These are phyloP conservation scores for Abrostola tripartita DNA, from an alignment of 2,888 invertebrate genomes.

Conservation along the genomic window DNA sequence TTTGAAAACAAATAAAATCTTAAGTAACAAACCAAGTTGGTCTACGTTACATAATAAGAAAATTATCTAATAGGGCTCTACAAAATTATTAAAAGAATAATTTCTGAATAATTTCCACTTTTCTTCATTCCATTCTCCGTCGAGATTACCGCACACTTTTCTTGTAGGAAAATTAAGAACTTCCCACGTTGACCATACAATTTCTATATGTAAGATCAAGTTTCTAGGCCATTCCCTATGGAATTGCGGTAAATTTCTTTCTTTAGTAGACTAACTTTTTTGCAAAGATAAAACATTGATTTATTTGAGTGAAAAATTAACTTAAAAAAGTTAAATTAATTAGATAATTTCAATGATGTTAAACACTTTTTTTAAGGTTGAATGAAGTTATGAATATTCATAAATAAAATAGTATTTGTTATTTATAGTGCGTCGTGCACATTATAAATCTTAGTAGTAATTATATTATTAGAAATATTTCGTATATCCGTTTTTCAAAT, in stretches of 20 bases:
- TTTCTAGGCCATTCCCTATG: slow-evolving; percentile 3
- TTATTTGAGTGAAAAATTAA: neutral
- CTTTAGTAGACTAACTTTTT: neutral
- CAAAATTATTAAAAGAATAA: no score
- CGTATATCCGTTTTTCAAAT: slow-evolving; percentile 33
- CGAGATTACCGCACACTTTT: neutral
- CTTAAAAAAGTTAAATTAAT: neutral
- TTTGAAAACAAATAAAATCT: no score
- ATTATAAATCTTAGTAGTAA: neutral
- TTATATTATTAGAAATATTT: slow-evolving; percentile 25
- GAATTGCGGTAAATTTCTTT: slow-evolving; percentile 1
- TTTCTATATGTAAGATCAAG: slow-evolving; percentile 1
- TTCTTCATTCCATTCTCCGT: no score
- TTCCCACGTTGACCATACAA: slow-evolving; percentile 1
- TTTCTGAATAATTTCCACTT: no score
- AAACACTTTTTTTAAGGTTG: no score
- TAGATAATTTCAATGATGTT: no score
- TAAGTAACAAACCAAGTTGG: no score
- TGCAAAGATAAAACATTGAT: neutral
- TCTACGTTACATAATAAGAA: no score
- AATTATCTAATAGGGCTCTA: no score
- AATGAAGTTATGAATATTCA: no score
- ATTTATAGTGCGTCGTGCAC: neutral
- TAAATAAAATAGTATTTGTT: no score
- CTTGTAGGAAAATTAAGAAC: slow-evolving; percentile 1